These are phyloP conservation scores for Chrysolina americana DNA, from an alignment of 2,888 invertebrate species.

Conservation along the genomic window DNA sequence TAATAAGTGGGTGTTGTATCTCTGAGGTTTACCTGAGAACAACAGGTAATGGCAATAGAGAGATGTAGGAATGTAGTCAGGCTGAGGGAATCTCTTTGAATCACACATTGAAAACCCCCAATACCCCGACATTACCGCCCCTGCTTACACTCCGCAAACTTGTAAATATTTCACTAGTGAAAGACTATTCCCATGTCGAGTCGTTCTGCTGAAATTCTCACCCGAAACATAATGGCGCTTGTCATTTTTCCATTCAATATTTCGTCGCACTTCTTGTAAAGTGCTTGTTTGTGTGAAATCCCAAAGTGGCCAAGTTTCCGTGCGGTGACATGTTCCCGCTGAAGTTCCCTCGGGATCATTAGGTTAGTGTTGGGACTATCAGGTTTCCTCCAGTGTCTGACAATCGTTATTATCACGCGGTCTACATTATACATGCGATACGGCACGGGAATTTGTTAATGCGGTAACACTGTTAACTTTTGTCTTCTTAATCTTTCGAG, in stretches of 20 bases:
- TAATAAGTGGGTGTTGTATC: too few species aligned
- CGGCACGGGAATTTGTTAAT: slow-evolving; percentile 42
- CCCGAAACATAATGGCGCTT: slow-evolving; percentile 36
- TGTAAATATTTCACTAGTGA: background rate
- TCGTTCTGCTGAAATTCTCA: slow-evolving; percentile 14
- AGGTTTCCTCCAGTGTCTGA: slow-evolving; percentile 39
- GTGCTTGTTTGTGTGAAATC: slow-evolving; percentile 52
- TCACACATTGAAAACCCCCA: too few species aligned
- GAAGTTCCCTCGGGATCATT: slow-evolving; percentile 43
- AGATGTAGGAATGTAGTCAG: too few species aligned
- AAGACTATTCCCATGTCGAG: background rate
- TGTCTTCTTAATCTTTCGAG: slow-evolving; percentile 32
- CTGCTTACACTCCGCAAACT: background rate
- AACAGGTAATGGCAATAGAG: too few species aligned
- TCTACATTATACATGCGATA: slow-evolving; percentile 32
- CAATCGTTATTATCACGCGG: slow-evolving; percentile 43
- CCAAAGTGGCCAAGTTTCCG: slow-evolving; percentile 45
- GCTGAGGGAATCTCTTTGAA: too few species aligned
- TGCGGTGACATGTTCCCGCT: slow-evolving; percentile 15
- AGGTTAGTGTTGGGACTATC: slow-evolving; percentile 42
- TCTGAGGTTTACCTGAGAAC: too few species aligned
- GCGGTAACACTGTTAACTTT: slow-evolving; percentile 37
- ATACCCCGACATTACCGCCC: background rate
- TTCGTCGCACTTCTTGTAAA: slow-evolving; percentile 37
- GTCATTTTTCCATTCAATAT: slow-evolving; percentile 41